phyloP scores from a whole-genome alignment of 2,113 vertebrate species.

The Podiceps cristatus region DNA sequence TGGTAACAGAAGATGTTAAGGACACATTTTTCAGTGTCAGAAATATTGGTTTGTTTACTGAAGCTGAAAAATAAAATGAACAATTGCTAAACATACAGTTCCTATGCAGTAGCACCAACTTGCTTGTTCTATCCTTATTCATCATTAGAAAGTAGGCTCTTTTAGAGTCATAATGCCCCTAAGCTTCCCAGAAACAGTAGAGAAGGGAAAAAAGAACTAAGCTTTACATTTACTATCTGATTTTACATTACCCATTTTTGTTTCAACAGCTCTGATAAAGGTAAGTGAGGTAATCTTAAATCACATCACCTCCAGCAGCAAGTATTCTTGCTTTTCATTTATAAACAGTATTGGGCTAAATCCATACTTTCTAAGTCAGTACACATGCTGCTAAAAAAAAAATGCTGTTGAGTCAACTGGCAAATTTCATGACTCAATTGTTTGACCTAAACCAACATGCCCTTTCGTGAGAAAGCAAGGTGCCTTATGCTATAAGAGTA shows the following conservation, averaged over 20 bases:
- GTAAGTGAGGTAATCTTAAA: neutral
- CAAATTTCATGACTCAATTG: neutral
- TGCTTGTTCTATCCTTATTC: neutral
- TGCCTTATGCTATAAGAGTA: neutral
- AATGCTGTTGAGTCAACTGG: neutral
- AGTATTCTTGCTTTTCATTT: neutral
- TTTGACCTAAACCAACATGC: neutral
- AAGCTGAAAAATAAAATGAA: constrained; percentile 65
- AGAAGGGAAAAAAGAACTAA: neutral
- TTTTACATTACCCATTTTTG: neutral
- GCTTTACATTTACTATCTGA: neutral
- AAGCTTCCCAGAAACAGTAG: neutral
- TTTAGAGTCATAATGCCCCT: neutral
- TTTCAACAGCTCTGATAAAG: neutral
- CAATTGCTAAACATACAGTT: constrained; percentile 24
- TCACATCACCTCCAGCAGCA: neutral
- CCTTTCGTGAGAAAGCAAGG: neutral
- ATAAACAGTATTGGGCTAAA: neutral
- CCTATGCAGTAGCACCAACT: neutral
- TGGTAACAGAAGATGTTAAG: constrained; percentile 21
- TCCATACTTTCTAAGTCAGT: neutral
- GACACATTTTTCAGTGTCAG: constrained; percentile 68
- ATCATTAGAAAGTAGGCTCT: neutral
- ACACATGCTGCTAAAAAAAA: neutral
- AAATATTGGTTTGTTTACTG: constrained; percentile 69